Percentiles rank a stretch among this genome's conserved stretches.
Conservation (phyloP, 2,113 vertebrate genomes). For the Silurus meridionalis region DNA sequence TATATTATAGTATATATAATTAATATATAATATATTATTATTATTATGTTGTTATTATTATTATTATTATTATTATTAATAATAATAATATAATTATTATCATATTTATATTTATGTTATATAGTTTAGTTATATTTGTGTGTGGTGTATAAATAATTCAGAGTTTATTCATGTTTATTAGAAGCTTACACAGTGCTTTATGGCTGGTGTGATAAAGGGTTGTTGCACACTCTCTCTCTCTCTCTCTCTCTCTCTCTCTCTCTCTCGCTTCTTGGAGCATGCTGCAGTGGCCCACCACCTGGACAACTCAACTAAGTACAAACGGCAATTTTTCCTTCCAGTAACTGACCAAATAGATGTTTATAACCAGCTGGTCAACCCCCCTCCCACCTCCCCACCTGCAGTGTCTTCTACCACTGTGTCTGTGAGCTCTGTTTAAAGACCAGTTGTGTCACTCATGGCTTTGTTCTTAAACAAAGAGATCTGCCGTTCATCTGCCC, state of each 20-base stretch:
- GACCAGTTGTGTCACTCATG: constrained; percentile 75
- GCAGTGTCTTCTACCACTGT: constrained; percentile 45
- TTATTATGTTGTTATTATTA: no score
- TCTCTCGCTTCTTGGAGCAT: constrained; percentile 60
- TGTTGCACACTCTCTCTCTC: constrained; percentile 4
- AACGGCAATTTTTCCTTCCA: constrained; percentile 75
- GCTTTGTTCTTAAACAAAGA: constrained; percentile 80
- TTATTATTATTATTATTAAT: no score
- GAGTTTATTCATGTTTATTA: not conserved
- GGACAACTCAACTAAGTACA: constrained; percentile 72
- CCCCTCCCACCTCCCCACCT: constrained; percentile 38
- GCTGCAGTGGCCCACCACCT: constrained; percentile 70
- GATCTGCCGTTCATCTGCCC: constrained; percentile 75
- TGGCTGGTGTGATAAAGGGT: not conserved
- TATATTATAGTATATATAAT: no score
- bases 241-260: not conserved
- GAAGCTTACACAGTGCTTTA: not conserved
- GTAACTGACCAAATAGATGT: constrained; percentile 79
- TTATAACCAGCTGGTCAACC: constrained; percentile 78
- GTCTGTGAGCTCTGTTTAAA: constrained; percentile 72
- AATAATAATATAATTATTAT: no score
- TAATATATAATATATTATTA: no score
- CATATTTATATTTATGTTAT: no score
- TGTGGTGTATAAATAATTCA: not conserved
- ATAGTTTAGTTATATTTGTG: no score